phyloP scores from a whole-genome alignment of 2,113 vertebrate species.

The Tupaia chinensis region DNA sequence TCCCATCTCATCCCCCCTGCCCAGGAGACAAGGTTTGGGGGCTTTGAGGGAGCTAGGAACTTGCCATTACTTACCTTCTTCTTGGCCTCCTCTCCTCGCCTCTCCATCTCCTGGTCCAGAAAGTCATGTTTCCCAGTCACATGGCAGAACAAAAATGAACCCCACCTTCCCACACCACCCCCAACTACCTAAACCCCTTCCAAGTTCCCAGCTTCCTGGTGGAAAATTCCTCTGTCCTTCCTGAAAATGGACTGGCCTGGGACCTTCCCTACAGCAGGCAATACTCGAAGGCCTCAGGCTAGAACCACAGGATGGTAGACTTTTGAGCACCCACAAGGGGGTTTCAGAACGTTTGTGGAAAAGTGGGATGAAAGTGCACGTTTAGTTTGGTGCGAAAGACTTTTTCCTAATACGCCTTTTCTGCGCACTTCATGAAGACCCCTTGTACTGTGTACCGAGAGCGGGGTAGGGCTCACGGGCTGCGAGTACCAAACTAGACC shows the following conservation, averaged over 20 bases:
- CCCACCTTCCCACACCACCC: not conserved
- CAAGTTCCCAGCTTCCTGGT: not conserved
- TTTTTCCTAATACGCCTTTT: too few species aligned
- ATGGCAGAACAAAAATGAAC: constrained; percentile 44
- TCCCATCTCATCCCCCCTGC: fast-evolving
- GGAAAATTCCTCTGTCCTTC: constrained; percentile 11
- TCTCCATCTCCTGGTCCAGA: constrained; percentile 31
- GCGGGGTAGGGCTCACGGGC: not conserved
- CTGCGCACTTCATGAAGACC: too few species aligned
- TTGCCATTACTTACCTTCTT: constrained; percentile 51
- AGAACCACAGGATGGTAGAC: not conserved
- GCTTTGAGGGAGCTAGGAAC: not conserved
- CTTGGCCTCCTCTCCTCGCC: not conserved
- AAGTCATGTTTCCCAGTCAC: constrained; percentile 38
- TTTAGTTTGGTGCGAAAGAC: too few species aligned
- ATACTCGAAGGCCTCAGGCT: not conserved
- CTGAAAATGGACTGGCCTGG: not conserved
- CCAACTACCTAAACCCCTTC: not conserved
- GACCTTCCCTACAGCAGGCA: not conserved
- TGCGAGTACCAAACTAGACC: not conserved
- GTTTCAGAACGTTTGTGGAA: too few species aligned
- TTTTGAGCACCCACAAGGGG: not conserved
- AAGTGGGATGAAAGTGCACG: too few species aligned
- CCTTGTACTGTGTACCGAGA: not conserved
- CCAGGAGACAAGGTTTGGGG: not conserved